phyloP scores from a whole-genome alignment of 2,797 vertebrate species.

The Uromys caudimaculatus region DNA sequence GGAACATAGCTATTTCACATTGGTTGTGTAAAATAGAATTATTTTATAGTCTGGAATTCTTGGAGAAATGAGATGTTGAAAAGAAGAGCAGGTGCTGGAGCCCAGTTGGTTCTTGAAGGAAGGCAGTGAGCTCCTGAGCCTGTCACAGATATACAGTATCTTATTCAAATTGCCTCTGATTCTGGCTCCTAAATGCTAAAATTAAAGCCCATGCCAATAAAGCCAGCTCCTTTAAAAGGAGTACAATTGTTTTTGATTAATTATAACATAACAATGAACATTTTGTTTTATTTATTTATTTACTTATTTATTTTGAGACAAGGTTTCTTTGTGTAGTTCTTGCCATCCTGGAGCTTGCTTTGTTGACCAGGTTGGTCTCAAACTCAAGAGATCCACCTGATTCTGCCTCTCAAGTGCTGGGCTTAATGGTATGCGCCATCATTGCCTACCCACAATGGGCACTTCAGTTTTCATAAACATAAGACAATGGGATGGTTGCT shows the following conservation, averaged over 20 bases:
- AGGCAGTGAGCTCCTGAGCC: background rate
- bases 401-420: background rate
- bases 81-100: background rate
- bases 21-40: background rate
- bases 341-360: background rate
- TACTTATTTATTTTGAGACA: background rate
- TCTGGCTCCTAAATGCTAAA: background rate
- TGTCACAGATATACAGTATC: background rate
- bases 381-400: background rate
- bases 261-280: slow-evolving; percentile 28
- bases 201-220: background rate
- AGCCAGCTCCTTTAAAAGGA: slow-evolving; percentile 16
- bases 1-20: background rate
- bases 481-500: background rate
- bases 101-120: background rate
- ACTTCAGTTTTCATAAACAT: slow-evolving; percentile 59
- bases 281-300: background rate
- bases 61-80: background rate
- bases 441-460: background rate
- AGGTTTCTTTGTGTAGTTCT: background rate
- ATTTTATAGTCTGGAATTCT: background rate
- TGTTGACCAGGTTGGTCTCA: background rate
- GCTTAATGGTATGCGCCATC: background rate
- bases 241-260: slow-evolving; percentile 42
- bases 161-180: background rate